A percentile compares a stretch with the other conserved stretches of the same genome.
Conservation (phyloP, 2,888 invertebrate genomes). For the Eustalomyia histrio region DNA sequence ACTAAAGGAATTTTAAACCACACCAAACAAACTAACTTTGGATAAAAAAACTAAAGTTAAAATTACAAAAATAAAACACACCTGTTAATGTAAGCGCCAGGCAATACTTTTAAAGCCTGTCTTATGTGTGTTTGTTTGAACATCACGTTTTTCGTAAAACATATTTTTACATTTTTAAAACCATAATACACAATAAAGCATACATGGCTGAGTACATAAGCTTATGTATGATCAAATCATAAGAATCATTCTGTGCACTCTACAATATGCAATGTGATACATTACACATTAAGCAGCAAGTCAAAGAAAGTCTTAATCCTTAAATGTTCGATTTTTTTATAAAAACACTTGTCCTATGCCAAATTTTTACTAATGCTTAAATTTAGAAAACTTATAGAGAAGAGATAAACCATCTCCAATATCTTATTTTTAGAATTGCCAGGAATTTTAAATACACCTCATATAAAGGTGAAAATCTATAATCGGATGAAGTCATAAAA, state of each 20-base stretch:
- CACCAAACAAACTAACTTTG: conserved; percentile 9
- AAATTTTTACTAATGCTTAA: too few species aligned
- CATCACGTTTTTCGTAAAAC: conserved; percentile 24
- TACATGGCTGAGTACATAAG: background rate
- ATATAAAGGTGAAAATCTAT: too few species aligned
- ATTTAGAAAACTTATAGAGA: too few species aligned
- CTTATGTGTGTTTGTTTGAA: conserved; percentile 17
- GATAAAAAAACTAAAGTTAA: conserved; percentile 36
- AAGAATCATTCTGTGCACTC: background rate
- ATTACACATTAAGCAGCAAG: too few species aligned
- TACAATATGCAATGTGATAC: background rate
- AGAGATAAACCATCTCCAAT: too few species aligned
- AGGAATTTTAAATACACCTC: too few species aligned
- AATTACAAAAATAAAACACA: conserved; percentile 50
- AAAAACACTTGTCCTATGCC: too few species aligned
- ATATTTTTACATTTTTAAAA: conserved; percentile 13
- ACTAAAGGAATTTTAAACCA: conserved; percentile 55
- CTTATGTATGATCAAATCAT: conserved; percentile 9
- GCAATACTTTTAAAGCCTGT: conserved; percentile 14
- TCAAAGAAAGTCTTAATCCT: too few species aligned
- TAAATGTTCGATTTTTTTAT: too few species aligned
- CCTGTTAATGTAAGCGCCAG: conserved; percentile 58
- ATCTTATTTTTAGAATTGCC: too few species aligned
- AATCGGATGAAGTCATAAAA: too few species aligned
- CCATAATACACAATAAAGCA: conserved; percentile 10